phyloP scores from a whole-genome alignment of 2,888 invertebrate genomes.

The Apamea epomidion region DNA sequence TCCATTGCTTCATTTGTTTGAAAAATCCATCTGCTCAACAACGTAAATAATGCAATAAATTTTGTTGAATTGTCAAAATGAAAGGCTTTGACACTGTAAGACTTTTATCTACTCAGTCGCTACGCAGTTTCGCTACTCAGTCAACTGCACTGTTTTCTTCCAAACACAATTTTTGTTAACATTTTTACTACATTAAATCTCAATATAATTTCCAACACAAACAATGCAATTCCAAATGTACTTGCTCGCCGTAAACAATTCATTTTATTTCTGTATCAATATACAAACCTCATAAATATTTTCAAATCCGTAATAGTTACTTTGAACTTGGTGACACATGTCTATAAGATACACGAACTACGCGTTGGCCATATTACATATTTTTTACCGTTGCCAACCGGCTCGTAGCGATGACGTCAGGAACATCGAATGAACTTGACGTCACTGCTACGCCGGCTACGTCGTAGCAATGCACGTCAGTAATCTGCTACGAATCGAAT shows the following conservation, averaged over 20 bases:
- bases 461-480: background rate
- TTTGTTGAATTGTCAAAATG: background rate
- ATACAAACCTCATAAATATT: no score
- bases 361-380: background rate
- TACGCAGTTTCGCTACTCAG: background rate
- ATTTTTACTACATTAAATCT: no score
- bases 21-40: background rate
- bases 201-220: background rate
- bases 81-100: background rate
- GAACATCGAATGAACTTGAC: background rate
- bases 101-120: no score
- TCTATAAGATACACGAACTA: background rate
- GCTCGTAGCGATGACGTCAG: conserved; percentile 14
- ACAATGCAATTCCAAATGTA: background rate
- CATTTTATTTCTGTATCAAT: background rate
- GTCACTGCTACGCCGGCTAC: conserved; percentile 26
- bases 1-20: background rate
- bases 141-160: background rate
- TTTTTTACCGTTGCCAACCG: background rate
- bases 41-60: background rate
- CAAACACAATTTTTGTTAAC: no score
- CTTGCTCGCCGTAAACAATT: background rate
- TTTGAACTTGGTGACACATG: background rate
- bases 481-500: background rate
- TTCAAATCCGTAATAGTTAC: background rate